Evolutionary conservation across 2,888 invertebrate genomes (phyloP), one percentile per base, ranked within the genome.

Genomic region (Leucophenga montana): DNA sequence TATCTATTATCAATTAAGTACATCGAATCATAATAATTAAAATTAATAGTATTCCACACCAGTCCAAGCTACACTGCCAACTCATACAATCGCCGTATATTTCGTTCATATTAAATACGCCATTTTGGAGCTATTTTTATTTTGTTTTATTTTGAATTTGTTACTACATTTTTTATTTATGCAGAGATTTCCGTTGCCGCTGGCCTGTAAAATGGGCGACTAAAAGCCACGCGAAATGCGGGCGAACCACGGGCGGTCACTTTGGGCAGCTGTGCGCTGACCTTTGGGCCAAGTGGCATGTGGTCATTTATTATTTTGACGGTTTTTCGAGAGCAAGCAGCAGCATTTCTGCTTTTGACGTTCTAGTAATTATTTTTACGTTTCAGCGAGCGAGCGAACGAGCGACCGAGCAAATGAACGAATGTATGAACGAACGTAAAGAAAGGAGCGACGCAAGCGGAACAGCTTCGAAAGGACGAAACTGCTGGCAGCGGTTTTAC

Each of bases 271-370:
- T 50, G 6, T 11, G 39, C 48, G 16, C 50, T 50, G 50, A 50
- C 50, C 50, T 50, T 50, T 50, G 50, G 22, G 48, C 22, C 46
- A 64, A 48, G 62, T 64, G 46, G 62, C 62, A 48, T 77, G 73
- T 80, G 78, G 83, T 83, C 81, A 83, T 83, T 80, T 81, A 79
- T 77, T 80, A 79, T 70, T 71, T 72, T 56, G 62, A 64, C 48
- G 62, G 46, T 22, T 62, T 62, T 62, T 22, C 27, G 62, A 46
- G 44, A 27, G 22, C 16, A 18, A 56, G 56, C 56, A 22, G 16
- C 56, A 56, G 31, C 18, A 3, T 18, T 48, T 64, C 77, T 80
- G 80, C 74, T 79, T 79, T 73, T 80, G 83, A 83, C 82, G 77
- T 83, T 73, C 75, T 73, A 73, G 80, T 80, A 80, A 80, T 80